Base-by-base conservation (phyloP, 1,140 invertebrate genomes). In the Reticulitermes speratus region DNA sequence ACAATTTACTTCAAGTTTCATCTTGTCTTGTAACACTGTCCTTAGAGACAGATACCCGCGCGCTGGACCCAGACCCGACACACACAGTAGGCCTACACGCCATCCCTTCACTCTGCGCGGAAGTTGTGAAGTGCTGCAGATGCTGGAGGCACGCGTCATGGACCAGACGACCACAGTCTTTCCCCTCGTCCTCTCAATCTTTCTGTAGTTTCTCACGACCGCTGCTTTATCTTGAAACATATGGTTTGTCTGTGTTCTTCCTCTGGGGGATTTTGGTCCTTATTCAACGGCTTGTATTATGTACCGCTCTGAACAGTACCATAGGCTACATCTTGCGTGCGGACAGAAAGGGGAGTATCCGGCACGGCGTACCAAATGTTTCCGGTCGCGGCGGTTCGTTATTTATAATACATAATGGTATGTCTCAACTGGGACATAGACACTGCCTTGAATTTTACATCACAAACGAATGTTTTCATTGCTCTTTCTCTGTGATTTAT, bases 201-300 rank as follows among this genome's bases (percentile, higher is more conserved):
- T 75, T 16, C 52, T 55, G 14, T 55, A 55, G 52, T 55, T 75
- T 75, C n/a, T 75, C 65, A 65, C 59, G 7, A 65, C 59, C 59
- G 59, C 59, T 19, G 12, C 59, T 16, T n/a, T 12, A 65, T 65
- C 1, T 75, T 75, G 2, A 2, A 75, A 30, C 65, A 75, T 75
- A 75, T 75, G 65, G 65, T 25, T 12, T 69, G 65, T 69, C 65
- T 69, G 65, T 69, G 65, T 69, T 69, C 65, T 75, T 75, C 65
- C 65, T 75, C n/a, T 11, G 52, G n/a, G 65, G 65, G 65, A 25
- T 30, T 75, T 75, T 75, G 65, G 65, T 6, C 65, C n/a, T 30
- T 75, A 75, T 30, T 75, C 65, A 75, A 30, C 14, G 45, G 5
- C 52, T 55, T 55, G 9, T 52, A 14, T 21, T 16, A 5, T 16